phyloP scores from a whole-genome alignment of 2,113 vertebrate species.

The Pelobates fuscus region DNA sequence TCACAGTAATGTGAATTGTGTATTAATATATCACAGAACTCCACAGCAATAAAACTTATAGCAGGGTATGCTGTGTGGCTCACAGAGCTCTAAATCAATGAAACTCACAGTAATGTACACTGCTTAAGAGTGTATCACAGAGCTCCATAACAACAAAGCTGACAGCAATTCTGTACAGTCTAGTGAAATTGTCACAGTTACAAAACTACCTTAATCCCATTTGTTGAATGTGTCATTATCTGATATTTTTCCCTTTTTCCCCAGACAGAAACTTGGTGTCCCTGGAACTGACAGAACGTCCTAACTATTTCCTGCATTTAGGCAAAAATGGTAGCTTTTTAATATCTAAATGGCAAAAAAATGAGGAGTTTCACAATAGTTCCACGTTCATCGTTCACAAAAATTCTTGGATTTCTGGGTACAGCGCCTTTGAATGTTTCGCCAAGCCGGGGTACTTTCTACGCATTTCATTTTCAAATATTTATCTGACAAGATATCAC shows the following conservation, averaged over 20 bases:
- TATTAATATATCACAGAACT: too few relatives aligned
- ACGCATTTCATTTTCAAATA: conserved; percentile 60
- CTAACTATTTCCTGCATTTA: conserved; percentile 85
- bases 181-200: too few relatives aligned
- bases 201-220: too few relatives aligned
- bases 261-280: conserved; percentile 85
- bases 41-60: too few relatives aligned
- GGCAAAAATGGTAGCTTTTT: conserved; percentile 70
- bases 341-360: conserved; percentile 81
- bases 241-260: conserved; percentile 37
- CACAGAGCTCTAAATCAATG: too few relatives aligned
- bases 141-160: too few relatives aligned
- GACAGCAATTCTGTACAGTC: too few relatives aligned
- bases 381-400: conserved; percentile 86
- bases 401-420: conserved; percentile 82
- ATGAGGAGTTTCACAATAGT: conserved; percentile 71
- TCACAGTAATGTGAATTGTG: too few relatives aligned
- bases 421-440: conserved; percentile 87
- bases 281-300: conserved; percentile 84
- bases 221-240: too few relatives aligned
- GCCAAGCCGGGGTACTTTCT: conserved; percentile 84
- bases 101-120: too few relatives aligned
- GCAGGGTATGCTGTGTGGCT: too few relatives aligned
- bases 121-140: too few relatives aligned
- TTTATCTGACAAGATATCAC: conserved; percentile 78